Evolutionary conservation across 1,140 invertebrate genomes (phyloP).

Genomic region (Caenorhabditis tropicalis): DNA sequence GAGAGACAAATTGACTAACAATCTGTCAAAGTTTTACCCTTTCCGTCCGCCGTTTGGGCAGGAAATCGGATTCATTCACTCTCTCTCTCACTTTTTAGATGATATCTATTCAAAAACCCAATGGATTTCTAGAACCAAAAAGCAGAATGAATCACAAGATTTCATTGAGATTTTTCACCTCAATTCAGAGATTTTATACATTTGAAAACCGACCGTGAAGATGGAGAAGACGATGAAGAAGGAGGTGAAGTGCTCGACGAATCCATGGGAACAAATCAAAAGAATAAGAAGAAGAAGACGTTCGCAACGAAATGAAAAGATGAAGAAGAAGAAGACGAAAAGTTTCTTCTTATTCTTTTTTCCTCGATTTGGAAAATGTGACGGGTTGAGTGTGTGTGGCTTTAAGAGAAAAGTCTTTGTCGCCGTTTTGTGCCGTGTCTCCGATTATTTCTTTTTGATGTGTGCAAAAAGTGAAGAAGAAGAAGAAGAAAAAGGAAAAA

Average conservation of each 20-base stretch:
- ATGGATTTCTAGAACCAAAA: too few species aligned
- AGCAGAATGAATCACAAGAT: too few species aligned
- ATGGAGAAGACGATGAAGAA: neutral
- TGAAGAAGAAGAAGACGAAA: neutral
- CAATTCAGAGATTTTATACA: too few species aligned
- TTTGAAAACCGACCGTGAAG: constrained; percentile 11
- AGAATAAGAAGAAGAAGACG: too few species aligned
- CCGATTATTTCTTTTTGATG: constrained; percentile 44
- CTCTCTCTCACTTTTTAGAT: neutral
- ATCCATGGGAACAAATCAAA: neutral
- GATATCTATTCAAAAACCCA: neutral
- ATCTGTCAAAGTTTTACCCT: constrained; percentile 20
- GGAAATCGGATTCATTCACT: too few species aligned
- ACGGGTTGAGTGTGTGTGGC: neutral
- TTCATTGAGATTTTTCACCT: too few species aligned
- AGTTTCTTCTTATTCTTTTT: neutral
- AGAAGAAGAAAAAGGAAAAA: neutral
- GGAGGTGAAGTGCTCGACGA: neutral
- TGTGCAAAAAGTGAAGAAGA: neutral
- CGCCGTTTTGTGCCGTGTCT: neutral
- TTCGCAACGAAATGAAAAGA: neutral
- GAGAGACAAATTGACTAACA: constrained; percentile 13
- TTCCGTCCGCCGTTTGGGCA: too few species aligned
- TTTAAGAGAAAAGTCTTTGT: constrained; percentile 45
- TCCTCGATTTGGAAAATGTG: constrained; percentile 21